phyloP scores from a whole-genome alignment of 2,888 invertebrate genomes.

The Mimachlamys varia region DNA sequence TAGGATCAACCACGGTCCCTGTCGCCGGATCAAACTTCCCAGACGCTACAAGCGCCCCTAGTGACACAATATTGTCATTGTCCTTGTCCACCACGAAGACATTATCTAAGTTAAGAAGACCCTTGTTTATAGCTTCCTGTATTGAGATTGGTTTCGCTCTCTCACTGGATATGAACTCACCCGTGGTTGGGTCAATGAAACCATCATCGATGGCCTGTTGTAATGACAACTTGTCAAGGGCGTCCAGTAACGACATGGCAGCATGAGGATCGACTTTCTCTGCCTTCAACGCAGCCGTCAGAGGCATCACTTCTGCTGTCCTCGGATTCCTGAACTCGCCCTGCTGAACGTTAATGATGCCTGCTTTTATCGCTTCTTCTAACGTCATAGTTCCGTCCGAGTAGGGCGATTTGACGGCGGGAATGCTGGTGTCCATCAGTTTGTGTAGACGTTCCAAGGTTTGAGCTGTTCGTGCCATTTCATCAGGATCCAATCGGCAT shows the following conservation, averaged over 20 bases:
- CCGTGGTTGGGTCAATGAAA: slow-evolving; percentile 81
- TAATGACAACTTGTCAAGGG: slow-evolving; percentile 80
- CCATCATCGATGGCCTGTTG: slow-evolving; percentile 78
- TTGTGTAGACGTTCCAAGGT: slow-evolving; percentile 70
- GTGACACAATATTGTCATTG: slow-evolving; percentile 71
- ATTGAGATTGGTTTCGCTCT: slow-evolving; percentile 84
- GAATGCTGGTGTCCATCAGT: slow-evolving; percentile 85
- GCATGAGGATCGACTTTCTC: slow-evolving; percentile 69
- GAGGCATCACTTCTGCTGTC: slow-evolving; percentile 64
- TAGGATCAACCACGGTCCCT: slow-evolving; percentile 86
- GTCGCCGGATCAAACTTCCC: slow-evolving; percentile 85
- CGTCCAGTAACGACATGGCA: slow-evolving; percentile 70
- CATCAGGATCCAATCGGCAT: slow-evolving; percentile 66
- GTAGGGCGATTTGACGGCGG: slow-evolving; percentile 87
- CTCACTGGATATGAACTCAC: slow-evolving; percentile 80
- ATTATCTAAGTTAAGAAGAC: slow-evolving; percentile 79
- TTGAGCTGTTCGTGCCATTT: slow-evolving; percentile 68
- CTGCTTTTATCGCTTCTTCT: slow-evolving; percentile 78
- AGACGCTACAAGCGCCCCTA: slow-evolving; percentile 71
- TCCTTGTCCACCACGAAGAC: slow-evolving; percentile 77
- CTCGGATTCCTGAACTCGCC: slow-evolving; percentile 67
- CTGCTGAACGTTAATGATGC: slow-evolving; percentile 70
- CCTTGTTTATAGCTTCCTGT: slow-evolving; percentile 88
- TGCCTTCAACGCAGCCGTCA: slow-evolving; percentile 72
- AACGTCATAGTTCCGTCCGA: slow-evolving; percentile 88